phyloP scores from a whole-genome alignment of 2,888 invertebrate genomes.

The Petrolisthes cinctipes region DNA sequence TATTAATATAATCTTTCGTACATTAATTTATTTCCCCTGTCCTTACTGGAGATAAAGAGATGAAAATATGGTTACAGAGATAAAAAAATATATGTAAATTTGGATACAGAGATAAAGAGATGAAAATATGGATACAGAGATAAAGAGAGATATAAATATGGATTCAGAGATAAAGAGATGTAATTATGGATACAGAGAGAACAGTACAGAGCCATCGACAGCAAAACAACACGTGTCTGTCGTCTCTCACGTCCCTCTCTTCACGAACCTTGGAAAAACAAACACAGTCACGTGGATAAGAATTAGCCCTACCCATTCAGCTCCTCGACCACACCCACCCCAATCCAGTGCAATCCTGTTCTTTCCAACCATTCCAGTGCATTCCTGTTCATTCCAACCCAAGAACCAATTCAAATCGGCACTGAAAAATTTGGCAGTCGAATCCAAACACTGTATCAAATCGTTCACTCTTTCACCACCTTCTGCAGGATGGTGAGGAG shows the following conservation, averaged over 20 bases:
- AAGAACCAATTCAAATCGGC: not conserved
- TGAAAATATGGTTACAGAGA: not conserved
- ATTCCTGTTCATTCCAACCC: no score
- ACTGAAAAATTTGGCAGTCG: no score
- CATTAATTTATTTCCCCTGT: not conserved
- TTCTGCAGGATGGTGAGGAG: constrained; percentile 5
- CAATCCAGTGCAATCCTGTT: no score
- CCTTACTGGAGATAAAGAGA: not conserved
- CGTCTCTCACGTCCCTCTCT: no score
- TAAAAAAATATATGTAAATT: not conserved
- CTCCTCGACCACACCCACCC: no score
- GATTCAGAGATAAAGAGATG: not conserved
- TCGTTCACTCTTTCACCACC: not conserved
- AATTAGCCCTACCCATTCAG: no score
- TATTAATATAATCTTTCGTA: not conserved
- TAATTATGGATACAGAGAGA: not conserved
- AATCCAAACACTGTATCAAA: not conserved
- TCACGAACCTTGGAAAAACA: no score
- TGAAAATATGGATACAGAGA: constrained; percentile 2
- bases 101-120: constrained; percentile 1
- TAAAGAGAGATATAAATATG: not conserved
- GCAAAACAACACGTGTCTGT: no score
- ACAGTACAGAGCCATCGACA: no score
- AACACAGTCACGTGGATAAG: no score
- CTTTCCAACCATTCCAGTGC: no score